Conservation (phyloP, 2,113 vertebrate genomes). For the Tamias sibiricus region DNA sequence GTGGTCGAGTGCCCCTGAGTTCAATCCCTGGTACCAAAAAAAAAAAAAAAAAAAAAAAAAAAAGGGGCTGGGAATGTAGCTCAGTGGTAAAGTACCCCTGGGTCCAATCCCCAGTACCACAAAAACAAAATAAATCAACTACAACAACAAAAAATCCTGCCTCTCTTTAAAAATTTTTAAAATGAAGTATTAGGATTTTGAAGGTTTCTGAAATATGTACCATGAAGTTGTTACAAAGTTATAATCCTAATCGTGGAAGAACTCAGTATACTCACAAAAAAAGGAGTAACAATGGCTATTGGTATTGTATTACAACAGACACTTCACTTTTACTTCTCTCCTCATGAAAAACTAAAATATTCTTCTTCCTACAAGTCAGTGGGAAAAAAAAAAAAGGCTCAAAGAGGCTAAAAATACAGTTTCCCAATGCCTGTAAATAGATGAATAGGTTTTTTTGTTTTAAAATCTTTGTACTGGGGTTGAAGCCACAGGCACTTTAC, state of each 20-base stretch:
- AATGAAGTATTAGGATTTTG: constrained; percentile 13
- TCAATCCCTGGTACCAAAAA: too few relatives aligned
- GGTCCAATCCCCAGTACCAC: too few relatives aligned
- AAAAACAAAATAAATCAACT: too few relatives aligned
- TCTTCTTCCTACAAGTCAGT: constrained; percentile 37
- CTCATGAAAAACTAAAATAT: constrained; percentile 46
- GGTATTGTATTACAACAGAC: background rate
- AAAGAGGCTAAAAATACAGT: constrained; percentile 31
- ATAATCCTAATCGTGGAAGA: constrained; percentile 38
- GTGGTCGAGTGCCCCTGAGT: too few relatives aligned
- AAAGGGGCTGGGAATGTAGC: too few relatives aligned
- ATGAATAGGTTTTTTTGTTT: background rate
- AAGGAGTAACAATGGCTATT: constrained; percentile 13
- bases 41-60: too few relatives aligned
- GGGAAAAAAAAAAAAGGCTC: constrained; percentile 30
- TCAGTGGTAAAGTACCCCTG: too few relatives aligned
- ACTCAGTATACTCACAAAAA: constrained; percentile 41
- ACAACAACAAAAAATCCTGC: too few relatives aligned
- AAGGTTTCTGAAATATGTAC: constrained; percentile 42
- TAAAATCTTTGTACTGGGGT: too few relatives aligned
- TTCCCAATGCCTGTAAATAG: constrained; percentile 22
- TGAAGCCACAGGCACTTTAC: too few relatives aligned
- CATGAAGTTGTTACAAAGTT: constrained; percentile 45
- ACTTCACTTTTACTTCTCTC: constrained; percentile 37
- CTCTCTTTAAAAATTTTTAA: background rate